A percentile compares a stretch with the other conserved stretches of the same genome.
phyloP scores from a whole-genome alignment of 2,888 invertebrate species.

The Dolichomitus sp. region DNA sequence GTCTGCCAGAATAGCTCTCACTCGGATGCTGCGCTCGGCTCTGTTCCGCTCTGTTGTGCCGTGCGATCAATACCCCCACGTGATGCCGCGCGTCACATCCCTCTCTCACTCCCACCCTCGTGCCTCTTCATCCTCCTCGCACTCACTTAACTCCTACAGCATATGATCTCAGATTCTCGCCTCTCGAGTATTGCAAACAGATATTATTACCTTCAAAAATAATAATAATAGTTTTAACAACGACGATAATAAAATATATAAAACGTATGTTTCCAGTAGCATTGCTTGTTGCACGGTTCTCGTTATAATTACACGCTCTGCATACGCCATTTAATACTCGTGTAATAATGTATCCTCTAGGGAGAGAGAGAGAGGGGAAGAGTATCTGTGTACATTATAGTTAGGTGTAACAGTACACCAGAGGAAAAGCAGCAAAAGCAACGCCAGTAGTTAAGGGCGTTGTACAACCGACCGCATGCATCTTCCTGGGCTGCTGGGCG shows the following conservation, averaged over 20 bases:
- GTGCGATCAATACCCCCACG: slow-evolving; percentile 84
- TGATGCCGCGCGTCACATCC: slow-evolving; percentile 84
- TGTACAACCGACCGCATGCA: slow-evolving; percentile 18
- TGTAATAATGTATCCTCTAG: slow-evolving; percentile 18
- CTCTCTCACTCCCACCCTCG: slow-evolving; percentile 59
- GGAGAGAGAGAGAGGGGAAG: neutral
- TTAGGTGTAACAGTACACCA: slow-evolving; percentile 23
- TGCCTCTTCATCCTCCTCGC: slow-evolving; percentile 21
- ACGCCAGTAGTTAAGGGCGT: slow-evolving; percentile 17
- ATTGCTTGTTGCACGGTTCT: neutral
- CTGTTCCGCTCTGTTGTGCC: slow-evolving; percentile 37
- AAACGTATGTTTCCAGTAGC: neutral
- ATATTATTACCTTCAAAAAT: neutral
- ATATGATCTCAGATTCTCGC: neutral
- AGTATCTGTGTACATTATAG: neutral
- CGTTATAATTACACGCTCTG: slow-evolving; percentile 14
- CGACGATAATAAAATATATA: neutral
- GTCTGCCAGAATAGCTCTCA: slow-evolving; percentile 81
- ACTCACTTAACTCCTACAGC: neutral
- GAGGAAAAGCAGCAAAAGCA: slow-evolving; percentile 7
- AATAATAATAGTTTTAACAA: neutral
- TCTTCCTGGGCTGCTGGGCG: neutral
- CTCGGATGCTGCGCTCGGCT: slow-evolving; percentile 80
- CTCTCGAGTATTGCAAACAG: neutral
- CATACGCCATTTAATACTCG: slow-evolving; percentile 3